Base-by-base conservation (phyloP, 1,140 invertebrate genomes). In the Agrypnia vestita region DNA sequence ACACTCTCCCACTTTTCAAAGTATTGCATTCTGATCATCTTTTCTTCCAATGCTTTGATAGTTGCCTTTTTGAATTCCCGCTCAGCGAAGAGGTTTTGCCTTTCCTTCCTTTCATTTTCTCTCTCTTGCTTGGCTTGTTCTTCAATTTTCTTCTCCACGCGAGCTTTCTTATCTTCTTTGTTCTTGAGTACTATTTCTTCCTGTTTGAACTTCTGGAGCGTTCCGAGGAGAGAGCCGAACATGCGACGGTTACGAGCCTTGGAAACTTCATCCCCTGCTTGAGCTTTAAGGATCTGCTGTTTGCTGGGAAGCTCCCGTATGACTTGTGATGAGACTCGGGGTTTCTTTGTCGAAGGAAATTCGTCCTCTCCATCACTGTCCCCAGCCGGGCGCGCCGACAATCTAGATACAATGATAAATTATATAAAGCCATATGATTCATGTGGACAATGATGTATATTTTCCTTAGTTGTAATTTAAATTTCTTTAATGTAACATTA, bases 181-280 rank as follows among this genome's bases (percentile, higher is more conserved):
- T 92, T 92, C 88, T 97, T 96, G 76, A 97, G 88, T 80, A 94
- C 94, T 72, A 96, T 96, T 89, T 98, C 97, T 87, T 99, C 97
- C 86, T 97, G 95, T 85, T 97, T 94, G 87, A 99, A 99, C 86
- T 97, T 97, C 85, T 98, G 96, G 81, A 99, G 88, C 55, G 97
- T 99, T 4, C 97, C 97, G 47, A 99, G 87, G 49, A 99, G 89
- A 43, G 96, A 95, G 25, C 97, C 97, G 91, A 99, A 98, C 95
- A 99, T 98, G 80, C 98, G 91, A 80, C 95, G 92, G 89, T 98
- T 98, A 80, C 97, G 92, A 25, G 94, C 96, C 82, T 94, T 92
- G 72, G 95, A 95, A 84, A 94, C 92, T 81, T 94, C 94, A 89
- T 98, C 97, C 47, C 92, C 92, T 77, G 93, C 93, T 85, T 98